A percentile compares a stretch with the other conserved stretches of the same genome.
Evolutionary conservation across 2,113 vertebrate genomes (phyloP).

Genomic region (Nycticebus coucang): DNA sequence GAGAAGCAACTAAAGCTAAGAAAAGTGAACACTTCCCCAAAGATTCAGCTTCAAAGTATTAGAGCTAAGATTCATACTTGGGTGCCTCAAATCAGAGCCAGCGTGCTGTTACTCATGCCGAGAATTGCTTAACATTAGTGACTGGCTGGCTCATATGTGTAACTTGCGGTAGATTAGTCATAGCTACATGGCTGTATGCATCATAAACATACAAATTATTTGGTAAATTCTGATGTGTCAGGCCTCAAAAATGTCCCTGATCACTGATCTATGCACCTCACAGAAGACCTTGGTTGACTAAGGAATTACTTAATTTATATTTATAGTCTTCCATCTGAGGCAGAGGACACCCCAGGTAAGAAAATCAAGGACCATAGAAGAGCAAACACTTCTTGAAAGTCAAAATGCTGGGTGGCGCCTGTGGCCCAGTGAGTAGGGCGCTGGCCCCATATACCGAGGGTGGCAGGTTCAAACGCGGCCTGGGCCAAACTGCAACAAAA

Average conservation of each 20-base stretch:
- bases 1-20: background rate
- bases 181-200: background rate
- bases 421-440: too few relatives aligned
- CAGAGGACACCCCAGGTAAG: background rate
- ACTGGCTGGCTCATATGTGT: background rate
- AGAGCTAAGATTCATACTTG: background rate
- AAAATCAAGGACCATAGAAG: background rate
- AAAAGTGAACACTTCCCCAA: background rate
- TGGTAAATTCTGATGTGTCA: background rate
- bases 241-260: background rate
- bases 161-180: constrained; percentile 5
- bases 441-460: too few relatives aligned
- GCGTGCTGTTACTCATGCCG: background rate
- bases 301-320: constrained; percentile 24
- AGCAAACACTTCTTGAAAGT: background rate
- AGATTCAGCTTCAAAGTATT: background rate
- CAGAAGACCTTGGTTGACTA: background rate
- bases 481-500: too few relatives aligned
- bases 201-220: constrained; percentile 54
- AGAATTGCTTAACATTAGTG: background rate
- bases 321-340: background rate
- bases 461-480: too few relatives aligned
- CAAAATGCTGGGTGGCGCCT: background rate
- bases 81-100: background rate
- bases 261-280: background rate